Percentiles rank a stretch among this genome's conserved stretches.
Evolutionary conservation across 1,140 invertebrate species (phyloP).

Genomic region (Apis laboriosa): DNA sequence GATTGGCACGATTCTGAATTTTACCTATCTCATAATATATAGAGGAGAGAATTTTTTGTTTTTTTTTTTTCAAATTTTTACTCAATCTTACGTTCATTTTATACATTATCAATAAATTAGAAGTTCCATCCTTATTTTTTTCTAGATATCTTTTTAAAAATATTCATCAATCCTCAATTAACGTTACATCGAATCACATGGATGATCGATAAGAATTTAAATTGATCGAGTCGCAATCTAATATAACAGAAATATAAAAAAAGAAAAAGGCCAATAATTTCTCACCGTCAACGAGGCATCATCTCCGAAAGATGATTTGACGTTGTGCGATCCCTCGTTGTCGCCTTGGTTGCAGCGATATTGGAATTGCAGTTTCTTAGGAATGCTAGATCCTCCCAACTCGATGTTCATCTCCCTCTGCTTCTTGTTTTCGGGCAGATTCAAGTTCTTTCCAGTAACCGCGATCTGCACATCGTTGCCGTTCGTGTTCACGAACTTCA

Average conservation of each 20-base stretch:
- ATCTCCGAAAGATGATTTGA: slow-evolving; percentile 67
- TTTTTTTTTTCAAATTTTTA: too few species aligned
- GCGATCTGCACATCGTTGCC: slow-evolving; percentile 69
- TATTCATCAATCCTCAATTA: too few species aligned
- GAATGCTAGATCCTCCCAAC: not conserved
- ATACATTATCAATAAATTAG: too few species aligned
- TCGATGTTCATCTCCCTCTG: slow-evolving; percentile 64
- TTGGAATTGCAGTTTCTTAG: not conserved
- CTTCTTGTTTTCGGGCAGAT: slow-evolving; percentile 65
- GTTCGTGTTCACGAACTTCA: slow-evolving; percentile 73
- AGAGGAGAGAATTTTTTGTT: too few species aligned
- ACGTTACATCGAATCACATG: too few species aligned
- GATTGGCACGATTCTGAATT: too few species aligned
- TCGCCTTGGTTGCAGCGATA: rapidly evolving
- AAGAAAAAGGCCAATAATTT: not conserved
- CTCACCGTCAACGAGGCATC: slow-evolving; percentile 68
- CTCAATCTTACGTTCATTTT: too few species aligned
- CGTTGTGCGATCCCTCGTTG: slow-evolving; percentile 41
- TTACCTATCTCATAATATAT: too few species aligned
- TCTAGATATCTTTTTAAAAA: too few species aligned
- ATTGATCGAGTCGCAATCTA: too few species aligned
- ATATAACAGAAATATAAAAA: not conserved
- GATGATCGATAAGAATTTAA: too few species aligned
- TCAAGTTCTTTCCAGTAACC: slow-evolving; percentile 63
- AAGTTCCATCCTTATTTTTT: too few species aligned